A percentile compares a stretch with the other conserved stretches of the same genome.
phyloP scores from a whole-genome alignment of 92 coral and sea anemone species.

The Palythoa heliodiscus region DNA sequence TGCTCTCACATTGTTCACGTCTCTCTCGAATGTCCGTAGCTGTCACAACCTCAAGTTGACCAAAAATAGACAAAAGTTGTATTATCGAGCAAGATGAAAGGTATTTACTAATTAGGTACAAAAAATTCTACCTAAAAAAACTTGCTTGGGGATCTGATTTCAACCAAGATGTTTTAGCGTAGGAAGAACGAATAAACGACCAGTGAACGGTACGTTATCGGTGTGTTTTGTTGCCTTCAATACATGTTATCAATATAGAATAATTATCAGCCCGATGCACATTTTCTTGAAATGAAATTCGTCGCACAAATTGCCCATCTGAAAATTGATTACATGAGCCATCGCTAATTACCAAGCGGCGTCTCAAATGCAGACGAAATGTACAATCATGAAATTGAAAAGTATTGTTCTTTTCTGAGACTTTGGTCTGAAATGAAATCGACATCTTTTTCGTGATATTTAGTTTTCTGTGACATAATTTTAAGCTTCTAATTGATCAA shows the following conservation, averaged over 20 bases:
- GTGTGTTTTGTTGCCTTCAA: not conserved
- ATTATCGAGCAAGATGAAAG: not conserved
- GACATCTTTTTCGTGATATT: not conserved
- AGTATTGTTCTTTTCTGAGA: not conserved
- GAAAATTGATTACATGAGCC: not conserved
- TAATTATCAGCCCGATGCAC: not conserved
- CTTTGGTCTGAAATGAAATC: not conserved
- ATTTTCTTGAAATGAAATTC: not conserved
- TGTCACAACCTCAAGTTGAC: slow-evolving; percentile 11
- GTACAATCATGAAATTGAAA: not conserved
- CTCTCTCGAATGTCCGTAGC: slow-evolving; percentile 9
- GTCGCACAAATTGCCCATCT: not conserved
- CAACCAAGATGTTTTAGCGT: not conserved
- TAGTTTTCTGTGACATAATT: not conserved
- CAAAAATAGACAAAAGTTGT: slow-evolving; percentile 11
- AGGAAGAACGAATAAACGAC: not conserved
- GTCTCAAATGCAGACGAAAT: not conserved
- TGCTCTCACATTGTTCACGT: not conserved
- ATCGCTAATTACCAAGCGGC: not conserved
- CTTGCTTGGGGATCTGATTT: not conserved
- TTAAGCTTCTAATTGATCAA: not conserved
- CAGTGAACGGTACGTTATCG: not conserved
- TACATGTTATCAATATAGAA: not conserved
- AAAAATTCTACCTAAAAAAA: not conserved
- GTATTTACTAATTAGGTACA: slow-evolving; percentile 7